Base-by-base conservation (phyloP, 2,113 vertebrate species). In the Merops nubicus region DNA sequence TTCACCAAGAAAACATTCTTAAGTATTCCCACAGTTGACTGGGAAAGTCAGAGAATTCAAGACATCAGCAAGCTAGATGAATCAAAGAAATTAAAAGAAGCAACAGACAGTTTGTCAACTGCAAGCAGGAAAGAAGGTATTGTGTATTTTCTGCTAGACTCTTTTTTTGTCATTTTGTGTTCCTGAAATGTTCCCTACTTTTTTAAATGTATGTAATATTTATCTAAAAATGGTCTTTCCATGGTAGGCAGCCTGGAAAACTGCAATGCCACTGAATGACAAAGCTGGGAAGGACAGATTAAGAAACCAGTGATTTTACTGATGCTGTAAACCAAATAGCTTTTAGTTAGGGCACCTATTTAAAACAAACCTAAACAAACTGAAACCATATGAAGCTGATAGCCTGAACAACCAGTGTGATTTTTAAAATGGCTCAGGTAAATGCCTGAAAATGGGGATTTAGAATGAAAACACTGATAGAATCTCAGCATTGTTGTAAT, bases 391-490 rank as follows among this genome's bases (percentile, higher is more conserved):
- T 92, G 86, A 97, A 63, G 85, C 84, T 95, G 65, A 96, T 80
- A 95, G 95, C 93, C 69, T 86, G 88, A 96, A 95, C 67, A 96
- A 95, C 96, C 88, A 92, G 94, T 89, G 96, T 76, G 96, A 95
- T 94, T 97, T 88, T 97, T 93, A 85, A 98, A 98, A 93, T 86
- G 81, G 93, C 63, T 98, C 89, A 62, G 68, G 73, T 95, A 96
- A 98, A 97, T 96, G 91, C 83, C 76, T 96, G 50, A 89, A 98
- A 98, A 97, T 97, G 82, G 95, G 89, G 97, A 98, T 95, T 98
- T 98, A 97, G 90, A 96, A 85, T 85, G 85, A 98, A 97, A 96
- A 95, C 26, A 78, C 31, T 92, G 84, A 96, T 91, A 92, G 87
- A 97, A 92, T 93, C 83, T 69, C 95, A 97, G 93, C 83, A 84